These are phyloP conservation scores for Drosophila sucinea DNA, from an alignment of 1,140 invertebrate species.

Conservation along the genomic window DNA sequence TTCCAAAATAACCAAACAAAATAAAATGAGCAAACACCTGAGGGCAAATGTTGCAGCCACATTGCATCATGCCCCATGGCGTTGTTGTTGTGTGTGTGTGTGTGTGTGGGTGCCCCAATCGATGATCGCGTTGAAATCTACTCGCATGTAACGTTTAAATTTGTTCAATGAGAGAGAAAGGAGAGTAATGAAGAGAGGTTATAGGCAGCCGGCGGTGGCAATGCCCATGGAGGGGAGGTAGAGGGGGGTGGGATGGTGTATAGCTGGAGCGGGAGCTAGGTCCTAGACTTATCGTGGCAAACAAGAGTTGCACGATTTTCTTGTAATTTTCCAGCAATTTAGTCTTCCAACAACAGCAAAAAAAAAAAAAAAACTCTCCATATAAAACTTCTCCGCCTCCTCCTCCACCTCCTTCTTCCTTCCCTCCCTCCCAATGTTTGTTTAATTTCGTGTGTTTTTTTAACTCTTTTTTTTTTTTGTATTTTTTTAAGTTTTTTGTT, in stretches of 20 bases:
- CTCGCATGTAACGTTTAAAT: conserved; percentile 81
- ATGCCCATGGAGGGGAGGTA: conserved; percentile 12
- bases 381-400: conserved; percentile 59
- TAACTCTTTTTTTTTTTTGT: conserved; percentile 21
- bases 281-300: conserved; percentile 60
- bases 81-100: conserved; percentile 17
- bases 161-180: conserved; percentile 49
- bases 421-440: conserved; percentile 56
- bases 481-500: conserved; percentile 60
- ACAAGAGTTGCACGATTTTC: conserved; percentile 79
- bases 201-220: neutral
- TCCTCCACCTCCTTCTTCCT: conserved; percentile 31
- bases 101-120: conserved; percentile 72
- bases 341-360: conserved; percentile 27
- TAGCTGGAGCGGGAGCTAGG: neutral
- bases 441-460: conserved; percentile 73
- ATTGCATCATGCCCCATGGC: conserved; percentile 49
- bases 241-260: neutral
- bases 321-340: conserved; percentile 79
- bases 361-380: conserved; percentile 33
- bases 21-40: conserved; percentile 59
- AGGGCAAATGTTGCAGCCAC: conserved; percentile 66
- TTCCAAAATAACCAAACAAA: conserved; percentile 44
- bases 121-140: conserved; percentile 79
- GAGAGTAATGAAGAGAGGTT: conserved; percentile 44